Percentiles rank a stretch among this genome's conserved stretches.
Conservation (phyloP, 2,888 invertebrate genomes). For the Diabrotica balteata region DNA sequence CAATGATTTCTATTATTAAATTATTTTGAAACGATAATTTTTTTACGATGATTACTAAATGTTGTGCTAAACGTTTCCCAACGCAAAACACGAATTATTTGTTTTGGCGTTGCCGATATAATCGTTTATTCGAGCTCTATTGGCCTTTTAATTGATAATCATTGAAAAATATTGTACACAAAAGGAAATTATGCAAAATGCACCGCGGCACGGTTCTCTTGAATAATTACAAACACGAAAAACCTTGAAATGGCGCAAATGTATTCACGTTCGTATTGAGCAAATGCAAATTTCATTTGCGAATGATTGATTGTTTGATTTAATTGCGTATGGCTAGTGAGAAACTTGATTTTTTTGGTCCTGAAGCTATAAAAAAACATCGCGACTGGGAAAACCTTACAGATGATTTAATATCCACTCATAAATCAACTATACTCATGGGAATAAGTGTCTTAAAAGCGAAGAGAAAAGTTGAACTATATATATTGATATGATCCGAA, state of each 20-base stretch:
- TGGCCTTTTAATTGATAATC: neutral
- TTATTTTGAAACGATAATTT: too few relatives aligned
- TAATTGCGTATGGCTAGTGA: neutral
- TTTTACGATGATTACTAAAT: too few relatives aligned
- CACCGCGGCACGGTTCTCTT: constrained; percentile 3
- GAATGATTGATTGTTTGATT: constrained; percentile 12
- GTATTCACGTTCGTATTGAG: constrained; percentile 8
- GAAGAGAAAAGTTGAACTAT: too few relatives aligned
- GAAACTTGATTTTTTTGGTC: too few relatives aligned
- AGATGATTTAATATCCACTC: too few relatives aligned
- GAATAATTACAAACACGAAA: constrained; percentile 6
- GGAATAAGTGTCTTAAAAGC: too few relatives aligned
- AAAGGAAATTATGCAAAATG: constrained; percentile 13
- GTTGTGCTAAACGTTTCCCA: too few relatives aligned
- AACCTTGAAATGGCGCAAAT: constrained; percentile 5
- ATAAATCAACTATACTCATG: too few relatives aligned
- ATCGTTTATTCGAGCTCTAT: neutral
- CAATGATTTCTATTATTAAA: too few relatives aligned
- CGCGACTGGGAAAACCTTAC: too few relatives aligned
- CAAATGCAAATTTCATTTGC: constrained; percentile 6
- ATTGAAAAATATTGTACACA: constrained; percentile 6
- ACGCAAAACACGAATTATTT: neutral
- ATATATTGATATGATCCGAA: too few relatives aligned
- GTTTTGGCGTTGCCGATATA: neutral
- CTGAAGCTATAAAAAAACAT: neutral